Evolutionary conservation across 2,888 invertebrate species (phyloP).

Genomic region (Cordilura impudica): DNA sequence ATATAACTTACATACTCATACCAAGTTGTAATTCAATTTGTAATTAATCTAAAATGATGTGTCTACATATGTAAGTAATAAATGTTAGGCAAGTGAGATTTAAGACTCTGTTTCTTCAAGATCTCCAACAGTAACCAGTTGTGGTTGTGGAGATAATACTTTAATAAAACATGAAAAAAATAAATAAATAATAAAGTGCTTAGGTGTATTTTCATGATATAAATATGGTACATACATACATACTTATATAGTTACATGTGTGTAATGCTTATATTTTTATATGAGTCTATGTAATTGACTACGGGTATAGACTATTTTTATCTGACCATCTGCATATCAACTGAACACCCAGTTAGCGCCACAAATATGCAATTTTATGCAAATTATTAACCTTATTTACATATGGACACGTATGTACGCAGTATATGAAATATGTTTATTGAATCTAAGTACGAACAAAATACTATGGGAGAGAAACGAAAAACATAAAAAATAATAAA

Average conservation of each 20-base stretch:
- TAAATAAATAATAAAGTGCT: conserved; percentile 12
- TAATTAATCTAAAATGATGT: too few species aligned
- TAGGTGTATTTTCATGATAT: conserved; percentile 20
- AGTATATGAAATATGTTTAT: background rate
- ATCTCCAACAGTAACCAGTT: background rate
- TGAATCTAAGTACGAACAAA: too few species aligned
- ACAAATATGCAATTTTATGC: conserved; percentile 50
- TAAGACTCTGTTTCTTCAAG: background rate
- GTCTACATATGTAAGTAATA: too few species aligned
- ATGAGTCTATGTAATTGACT: too few species aligned
- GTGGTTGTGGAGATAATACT: background rate
- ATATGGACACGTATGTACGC: background rate
- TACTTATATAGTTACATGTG: background rate
- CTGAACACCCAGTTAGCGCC: conserved; percentile 55
- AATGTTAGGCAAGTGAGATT: too few species aligned
- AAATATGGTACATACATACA: background rate
- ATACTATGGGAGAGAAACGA: background rate
- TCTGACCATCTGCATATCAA: conserved; percentile 56
- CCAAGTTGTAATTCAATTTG: too few species aligned
- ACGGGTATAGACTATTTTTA: conserved; percentile 43
- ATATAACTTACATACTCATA: too few species aligned
- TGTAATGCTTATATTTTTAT: background rate
- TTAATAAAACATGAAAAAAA: background rate
- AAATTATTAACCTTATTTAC: conserved; percentile 34
- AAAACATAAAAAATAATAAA: background rate